Conservation (phyloP, 1,140 invertebrate genomes). For the Drosophila melanica region DNA sequence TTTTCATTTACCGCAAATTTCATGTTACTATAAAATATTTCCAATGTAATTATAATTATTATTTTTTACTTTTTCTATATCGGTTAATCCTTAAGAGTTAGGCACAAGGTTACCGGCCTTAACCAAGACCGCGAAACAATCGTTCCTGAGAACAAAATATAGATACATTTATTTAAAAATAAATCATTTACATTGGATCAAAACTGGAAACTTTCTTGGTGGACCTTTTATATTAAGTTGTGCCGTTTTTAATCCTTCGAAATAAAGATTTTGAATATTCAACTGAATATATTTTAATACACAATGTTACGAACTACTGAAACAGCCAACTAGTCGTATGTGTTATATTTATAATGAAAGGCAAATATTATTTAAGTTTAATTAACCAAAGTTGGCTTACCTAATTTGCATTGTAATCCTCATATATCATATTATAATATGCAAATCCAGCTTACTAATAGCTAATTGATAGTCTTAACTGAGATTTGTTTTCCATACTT, state of each 20-base stretch:
- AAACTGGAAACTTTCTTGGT: no score
- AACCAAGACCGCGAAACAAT: no score
- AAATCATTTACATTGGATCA: no score
- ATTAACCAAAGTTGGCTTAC: conserved; percentile 7
- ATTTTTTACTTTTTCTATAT: not conserved
- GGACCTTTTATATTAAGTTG: no score
- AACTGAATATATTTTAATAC: no score
- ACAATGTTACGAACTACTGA: no score
- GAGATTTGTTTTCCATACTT: not conserved
- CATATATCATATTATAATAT: not conserved
- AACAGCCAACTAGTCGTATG: conserved; percentile 34
- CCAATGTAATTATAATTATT: not conserved
- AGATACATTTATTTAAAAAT: no score
- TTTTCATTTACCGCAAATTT: conserved; percentile 6
- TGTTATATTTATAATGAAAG: conserved; percentile 9
- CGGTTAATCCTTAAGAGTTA: no score
- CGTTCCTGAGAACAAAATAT: no score
- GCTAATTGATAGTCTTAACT: not conserved
- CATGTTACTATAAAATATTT: conserved; percentile 3
- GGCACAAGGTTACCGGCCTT: no score
- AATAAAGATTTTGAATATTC: no score
- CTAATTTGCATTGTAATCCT: conserved; percentile 4
- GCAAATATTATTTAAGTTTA: not conserved
- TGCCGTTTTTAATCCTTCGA: no score
- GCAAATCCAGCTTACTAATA: not conserved